Conservation (phyloP, 2,888 invertebrate genomes). For the Plagodis dolabraria region DNA sequence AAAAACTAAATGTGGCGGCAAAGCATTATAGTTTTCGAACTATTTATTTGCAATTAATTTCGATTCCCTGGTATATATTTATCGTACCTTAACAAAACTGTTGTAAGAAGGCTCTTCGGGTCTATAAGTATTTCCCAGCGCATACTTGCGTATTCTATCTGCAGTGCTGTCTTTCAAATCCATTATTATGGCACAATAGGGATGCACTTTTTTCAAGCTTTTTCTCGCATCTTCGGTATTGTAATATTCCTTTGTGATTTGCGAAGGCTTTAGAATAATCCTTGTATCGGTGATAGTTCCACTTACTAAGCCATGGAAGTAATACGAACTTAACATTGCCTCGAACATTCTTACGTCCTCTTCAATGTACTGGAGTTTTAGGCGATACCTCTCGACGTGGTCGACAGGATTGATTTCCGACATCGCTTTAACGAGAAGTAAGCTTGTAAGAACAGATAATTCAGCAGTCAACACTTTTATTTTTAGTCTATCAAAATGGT, state of each 20-base stretch:
- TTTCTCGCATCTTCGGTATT: conserved; percentile 42
- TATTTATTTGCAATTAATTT: too few species aligned
- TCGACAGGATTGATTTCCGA: conserved; percentile 90
- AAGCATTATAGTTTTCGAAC: too few species aligned
- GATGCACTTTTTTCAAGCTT: conserved; percentile 70
- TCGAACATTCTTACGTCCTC: conserved; percentile 88
- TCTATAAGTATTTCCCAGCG: conserved; percentile 83
- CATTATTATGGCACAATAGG: conserved; percentile 72
- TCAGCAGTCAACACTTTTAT: conserved; percentile 57
- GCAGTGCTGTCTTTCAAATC: conserved; percentile 64
- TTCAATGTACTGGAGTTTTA: conserved; percentile 88
- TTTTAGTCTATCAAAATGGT: conserved; percentile 40
- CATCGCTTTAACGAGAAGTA: conserved; percentile 84
- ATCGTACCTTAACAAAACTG: conserved; percentile 78
- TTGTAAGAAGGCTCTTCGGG: conserved; percentile 80
- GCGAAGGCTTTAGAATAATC: conserved; percentile 56
- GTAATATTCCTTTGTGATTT: conserved; percentile 51
- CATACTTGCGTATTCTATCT: conserved; percentile 69
- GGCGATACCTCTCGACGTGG: conserved; percentile 90
- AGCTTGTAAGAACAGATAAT: conserved; percentile 75
- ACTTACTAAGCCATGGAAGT: conserved; percentile 74
- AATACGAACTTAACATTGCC: conserved; percentile 83
- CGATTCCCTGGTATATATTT: background rate
- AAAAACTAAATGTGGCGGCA: too few species aligned
- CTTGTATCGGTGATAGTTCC: conserved; percentile 62